Conservation (phyloP, 2,888 invertebrate species). For the Xylota segnis region DNA sequence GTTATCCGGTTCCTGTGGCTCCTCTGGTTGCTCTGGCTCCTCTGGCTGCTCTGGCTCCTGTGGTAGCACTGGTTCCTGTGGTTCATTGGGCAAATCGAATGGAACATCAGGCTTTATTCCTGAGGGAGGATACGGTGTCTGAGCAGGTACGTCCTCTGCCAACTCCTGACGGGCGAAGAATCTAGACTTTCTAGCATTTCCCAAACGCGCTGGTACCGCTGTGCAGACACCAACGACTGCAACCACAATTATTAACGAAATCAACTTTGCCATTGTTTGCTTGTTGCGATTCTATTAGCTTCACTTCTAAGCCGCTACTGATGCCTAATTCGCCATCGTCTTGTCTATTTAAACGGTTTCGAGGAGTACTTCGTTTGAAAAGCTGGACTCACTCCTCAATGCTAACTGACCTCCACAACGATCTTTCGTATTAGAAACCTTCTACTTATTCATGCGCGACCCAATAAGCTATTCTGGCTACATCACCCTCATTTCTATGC, state of each 20-base stretch:
- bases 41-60: constrained; percentile 33
- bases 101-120: constrained; percentile 62
- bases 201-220: constrained; percentile 50
- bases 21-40: background rate
- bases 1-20: constrained; percentile 46
- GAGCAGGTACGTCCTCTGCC: constrained; percentile 41
- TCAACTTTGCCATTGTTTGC: constrained; percentile 53
- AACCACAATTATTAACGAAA: constrained; percentile 34
- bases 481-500: constrained; percentile 40
- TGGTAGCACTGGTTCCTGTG: constrained; percentile 39
- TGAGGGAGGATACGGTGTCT: constrained; percentile 67
- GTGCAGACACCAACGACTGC: constrained; percentile 25
- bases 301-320: constrained; percentile 43
- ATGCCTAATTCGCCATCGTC: constrained; percentile 21
- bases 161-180: constrained; percentile 54
- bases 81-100: constrained; percentile 64
- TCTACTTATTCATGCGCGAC: constrained; percentile 46
- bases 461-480: constrained; percentile 41
- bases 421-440: constrained; percentile 45
- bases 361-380: constrained; percentile 3
- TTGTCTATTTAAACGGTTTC: constrained; percentile 61
- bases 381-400: constrained; percentile 8
- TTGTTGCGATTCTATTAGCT: constrained; percentile 34
- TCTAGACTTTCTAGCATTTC: constrained; percentile 36
- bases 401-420: constrained; percentile 22